Evolutionary conservation across 2,888 invertebrate species (phyloP).

Genomic region (Tipula confusa): DNA sequence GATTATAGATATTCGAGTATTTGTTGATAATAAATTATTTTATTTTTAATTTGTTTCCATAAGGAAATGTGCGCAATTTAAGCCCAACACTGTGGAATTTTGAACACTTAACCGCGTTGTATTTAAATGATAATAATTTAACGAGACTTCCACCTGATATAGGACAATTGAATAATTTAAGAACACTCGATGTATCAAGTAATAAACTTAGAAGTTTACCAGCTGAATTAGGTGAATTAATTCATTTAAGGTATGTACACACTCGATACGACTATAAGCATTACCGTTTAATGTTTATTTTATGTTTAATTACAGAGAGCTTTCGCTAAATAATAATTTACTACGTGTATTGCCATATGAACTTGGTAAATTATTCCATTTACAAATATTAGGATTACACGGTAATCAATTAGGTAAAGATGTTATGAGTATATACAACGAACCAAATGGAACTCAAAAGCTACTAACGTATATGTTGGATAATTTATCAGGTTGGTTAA

Average conservation of each 20-base stretch:
- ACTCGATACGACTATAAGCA: not conserved
- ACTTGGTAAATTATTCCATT: constrained; percentile 94
- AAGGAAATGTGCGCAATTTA: constrained; percentile 90
- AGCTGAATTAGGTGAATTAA: constrained; percentile 93
- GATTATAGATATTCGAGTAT: not conserved
- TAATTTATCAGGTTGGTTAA: constrained; percentile 79
- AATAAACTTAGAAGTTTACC: constrained; percentile 94
- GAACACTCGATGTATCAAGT: constrained; percentile 85
- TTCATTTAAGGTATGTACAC: constrained; percentile 71
- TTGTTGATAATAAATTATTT: not conserved
- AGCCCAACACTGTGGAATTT: constrained; percentile 89
- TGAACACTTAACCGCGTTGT: constrained; percentile 87
- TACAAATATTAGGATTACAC: constrained; percentile 85
- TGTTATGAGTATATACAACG: constrained; percentile 85
- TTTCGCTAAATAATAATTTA: constrained; percentile 90
- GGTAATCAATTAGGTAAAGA: constrained; percentile 95
- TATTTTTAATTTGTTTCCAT: not conserved
- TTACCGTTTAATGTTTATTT: not conserved
- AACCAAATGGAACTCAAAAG: constrained; percentile 90
- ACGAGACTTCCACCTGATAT: constrained; percentile 90
- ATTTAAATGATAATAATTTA: constrained; percentile 93
- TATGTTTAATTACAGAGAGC: constrained; percentile 62
- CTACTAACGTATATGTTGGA: constrained; percentile 92
- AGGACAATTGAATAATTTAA: constrained; percentile 74
- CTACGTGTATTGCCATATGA: constrained; percentile 93